Percentiles rank a stretch among this genome's conserved stretches.
Evolutionary conservation across 2,888 invertebrate genomes (phyloP).

Genomic region (Tetheella fluctuosa): DNA sequence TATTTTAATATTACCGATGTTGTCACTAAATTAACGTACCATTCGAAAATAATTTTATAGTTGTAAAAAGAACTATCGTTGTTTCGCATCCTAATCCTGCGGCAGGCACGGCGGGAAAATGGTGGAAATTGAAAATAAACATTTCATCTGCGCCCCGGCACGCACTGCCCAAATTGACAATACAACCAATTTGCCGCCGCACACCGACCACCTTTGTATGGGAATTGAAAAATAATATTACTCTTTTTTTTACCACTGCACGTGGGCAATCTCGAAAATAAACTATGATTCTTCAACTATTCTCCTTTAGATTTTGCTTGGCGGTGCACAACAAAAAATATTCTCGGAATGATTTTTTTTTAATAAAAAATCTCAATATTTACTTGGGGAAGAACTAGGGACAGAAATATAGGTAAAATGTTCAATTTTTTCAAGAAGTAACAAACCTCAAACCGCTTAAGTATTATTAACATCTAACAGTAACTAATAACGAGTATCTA

Average conservation of each 20-base stretch:
- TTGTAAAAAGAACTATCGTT: constrained; percentile 47
- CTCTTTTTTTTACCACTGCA: constrained; percentile 71
- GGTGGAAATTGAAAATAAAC: constrained; percentile 84
- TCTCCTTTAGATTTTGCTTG: constrained; percentile 28
- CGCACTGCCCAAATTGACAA: constrained; percentile 85
- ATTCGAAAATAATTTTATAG: constrained; percentile 15
- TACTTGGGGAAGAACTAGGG: too few relatives aligned
- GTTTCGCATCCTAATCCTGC: constrained; percentile 75
- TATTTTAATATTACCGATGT: too few relatives aligned
- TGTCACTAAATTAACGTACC: neutral
- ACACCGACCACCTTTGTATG: constrained; percentile 82
- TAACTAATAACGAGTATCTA: too few relatives aligned
- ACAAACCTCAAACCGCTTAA: too few relatives aligned
- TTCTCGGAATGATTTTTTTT: too few relatives aligned
- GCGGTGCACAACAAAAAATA: constrained; percentile 13
- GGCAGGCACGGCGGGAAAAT: constrained; percentile 76
- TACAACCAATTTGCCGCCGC: constrained; percentile 83
- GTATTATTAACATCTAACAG: too few relatives aligned
- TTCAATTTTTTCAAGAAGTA: too few relatives aligned
- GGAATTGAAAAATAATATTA: constrained; percentile 84
- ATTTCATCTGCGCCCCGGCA: constrained; percentile 81
- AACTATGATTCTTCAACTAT: constrained; percentile 64
- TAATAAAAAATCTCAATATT: too few relatives aligned
- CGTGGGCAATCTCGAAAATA: constrained; percentile 77
- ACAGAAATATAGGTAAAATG: too few relatives aligned